Percentiles rank a stretch among this genome's conserved stretches.
phyloP scores from a whole-genome alignment of 2,113 vertebrate species.

The Mormoops blainvillei region DNA sequence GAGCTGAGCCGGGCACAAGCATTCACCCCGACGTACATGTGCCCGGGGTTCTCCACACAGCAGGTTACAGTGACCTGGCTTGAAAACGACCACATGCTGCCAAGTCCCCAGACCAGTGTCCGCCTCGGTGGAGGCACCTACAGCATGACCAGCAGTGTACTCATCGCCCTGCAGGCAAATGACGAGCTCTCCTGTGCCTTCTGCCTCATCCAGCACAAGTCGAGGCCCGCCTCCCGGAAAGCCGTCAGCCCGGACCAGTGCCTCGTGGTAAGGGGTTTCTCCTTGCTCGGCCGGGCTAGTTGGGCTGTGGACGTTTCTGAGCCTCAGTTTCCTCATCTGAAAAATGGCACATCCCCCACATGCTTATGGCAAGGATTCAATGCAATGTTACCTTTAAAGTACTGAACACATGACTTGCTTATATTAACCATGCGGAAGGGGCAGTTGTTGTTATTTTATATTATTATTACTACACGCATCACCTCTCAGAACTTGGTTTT shows the following conservation, averaged over 20 bases:
- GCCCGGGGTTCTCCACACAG: rapidly evolving
- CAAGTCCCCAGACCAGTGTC: not conserved
- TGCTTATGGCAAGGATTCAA: not conserved
- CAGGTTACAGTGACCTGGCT: not conserved
- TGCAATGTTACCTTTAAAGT: not conserved
- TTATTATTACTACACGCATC: not conserved
- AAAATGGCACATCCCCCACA: not conserved
- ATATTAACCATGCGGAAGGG: not conserved
- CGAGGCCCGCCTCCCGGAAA: not conserved
- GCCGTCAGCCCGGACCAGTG: not conserved
- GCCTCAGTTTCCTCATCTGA: not conserved
- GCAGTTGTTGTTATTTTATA: not conserved
- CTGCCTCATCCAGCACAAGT: not conserved
- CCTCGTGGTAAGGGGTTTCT: slow-evolving; percentile 23
- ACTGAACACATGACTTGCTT: not conserved
- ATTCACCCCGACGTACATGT: not conserved
- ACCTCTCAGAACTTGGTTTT: not conserved
- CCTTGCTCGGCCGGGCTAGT: not conserved
- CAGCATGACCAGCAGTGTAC: slow-evolving; percentile 2
- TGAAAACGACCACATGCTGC: not conserved
- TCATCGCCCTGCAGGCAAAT: not conserved
- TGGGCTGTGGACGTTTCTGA: not conserved
- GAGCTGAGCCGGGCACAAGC: not conserved
- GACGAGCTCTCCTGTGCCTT: not conserved
- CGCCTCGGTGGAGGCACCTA: not conserved